A percentile compares a stretch with the other conserved stretches of the same genome.
phyloP scores from a whole-genome alignment of 2,113 vertebrate species.

The Xerus inauris region DNA sequence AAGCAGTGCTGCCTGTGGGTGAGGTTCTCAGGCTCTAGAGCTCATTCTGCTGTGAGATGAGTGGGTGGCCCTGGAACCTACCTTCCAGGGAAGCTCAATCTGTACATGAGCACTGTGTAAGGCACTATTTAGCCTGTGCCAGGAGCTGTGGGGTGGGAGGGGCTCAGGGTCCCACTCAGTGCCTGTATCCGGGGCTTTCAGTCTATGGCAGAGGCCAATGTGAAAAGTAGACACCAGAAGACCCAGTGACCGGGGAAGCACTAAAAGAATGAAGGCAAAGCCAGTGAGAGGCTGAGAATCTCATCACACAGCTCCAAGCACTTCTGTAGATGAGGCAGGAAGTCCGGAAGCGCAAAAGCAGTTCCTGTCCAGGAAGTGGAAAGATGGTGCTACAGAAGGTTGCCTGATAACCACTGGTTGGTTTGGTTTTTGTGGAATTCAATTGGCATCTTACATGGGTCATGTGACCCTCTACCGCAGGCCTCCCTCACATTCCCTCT shows the following conservation, averaged over 20 bases:
- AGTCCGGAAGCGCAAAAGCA: not conserved
- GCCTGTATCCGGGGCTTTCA: not conserved
- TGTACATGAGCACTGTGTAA: not conserved
- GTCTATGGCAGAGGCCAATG: not conserved
- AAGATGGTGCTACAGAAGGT: no score
- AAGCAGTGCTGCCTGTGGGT: rapidly evolving
- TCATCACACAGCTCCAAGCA: not conserved
- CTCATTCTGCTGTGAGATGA: not conserved
- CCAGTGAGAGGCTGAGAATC: not conserved
- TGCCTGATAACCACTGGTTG: not conserved
- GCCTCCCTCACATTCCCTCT: rapidly evolving
- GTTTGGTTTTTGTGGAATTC: not conserved
- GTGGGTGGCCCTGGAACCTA: not conserved
- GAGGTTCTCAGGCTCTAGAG: not conserved
- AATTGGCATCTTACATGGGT: not conserved
- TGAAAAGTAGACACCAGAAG: not conserved
- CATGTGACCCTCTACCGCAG: rapidly evolving
- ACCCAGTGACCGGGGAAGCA: not conserved
- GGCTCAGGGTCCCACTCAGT: rapidly evolving
- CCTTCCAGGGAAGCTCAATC: not conserved
- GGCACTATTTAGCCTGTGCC: not conserved
- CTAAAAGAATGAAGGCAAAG: not conserved
- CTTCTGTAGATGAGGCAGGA: not conserved
- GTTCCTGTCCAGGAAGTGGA: not conserved
- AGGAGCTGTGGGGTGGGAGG: rapidly evolving